Conservation (phyloP, 2,888 invertebrate genomes). For the Dryobotodes eremita region DNA sequence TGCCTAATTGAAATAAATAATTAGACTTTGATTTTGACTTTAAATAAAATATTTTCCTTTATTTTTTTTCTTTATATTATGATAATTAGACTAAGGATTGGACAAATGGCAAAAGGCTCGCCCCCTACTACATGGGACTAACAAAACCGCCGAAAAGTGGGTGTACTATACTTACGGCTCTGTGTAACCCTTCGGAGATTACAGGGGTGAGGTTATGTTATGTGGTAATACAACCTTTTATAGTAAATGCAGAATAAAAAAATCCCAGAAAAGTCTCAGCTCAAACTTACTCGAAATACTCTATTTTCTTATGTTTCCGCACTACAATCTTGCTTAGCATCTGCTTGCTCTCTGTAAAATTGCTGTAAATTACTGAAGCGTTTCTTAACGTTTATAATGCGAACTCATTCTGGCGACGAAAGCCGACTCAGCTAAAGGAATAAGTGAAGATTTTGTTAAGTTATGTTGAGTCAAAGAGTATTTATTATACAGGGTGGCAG, state of each 20-base stretch:
- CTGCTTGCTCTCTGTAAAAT: neutral
- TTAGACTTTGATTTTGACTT: too few species aligned
- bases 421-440: neutral
- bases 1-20: too few species aligned
- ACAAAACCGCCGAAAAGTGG: too few species aligned
- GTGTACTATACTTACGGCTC: too few species aligned
- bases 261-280: neutral
- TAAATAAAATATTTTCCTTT: too few species aligned
- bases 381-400: neutral
- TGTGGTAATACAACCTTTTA: neutral
- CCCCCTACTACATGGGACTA: too few species aligned
- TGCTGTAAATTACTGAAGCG: neutral
- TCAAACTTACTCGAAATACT: neutral
- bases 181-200: too few species aligned
- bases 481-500: too few species aligned
- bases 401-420: neutral
- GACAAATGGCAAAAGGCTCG: too few species aligned
- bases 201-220: too few species aligned
- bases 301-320: neutral
- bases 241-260: neutral
- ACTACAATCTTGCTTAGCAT: neutral
- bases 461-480: neutral
- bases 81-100: too few species aligned
- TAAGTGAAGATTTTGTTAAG: neutral
- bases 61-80: too few species aligned